Evolutionary conservation across 2,113 vertebrate species (phyloP), one percentile per base, ranked within the genome.

Genomic region (Pterocles gutturalis): DNA sequence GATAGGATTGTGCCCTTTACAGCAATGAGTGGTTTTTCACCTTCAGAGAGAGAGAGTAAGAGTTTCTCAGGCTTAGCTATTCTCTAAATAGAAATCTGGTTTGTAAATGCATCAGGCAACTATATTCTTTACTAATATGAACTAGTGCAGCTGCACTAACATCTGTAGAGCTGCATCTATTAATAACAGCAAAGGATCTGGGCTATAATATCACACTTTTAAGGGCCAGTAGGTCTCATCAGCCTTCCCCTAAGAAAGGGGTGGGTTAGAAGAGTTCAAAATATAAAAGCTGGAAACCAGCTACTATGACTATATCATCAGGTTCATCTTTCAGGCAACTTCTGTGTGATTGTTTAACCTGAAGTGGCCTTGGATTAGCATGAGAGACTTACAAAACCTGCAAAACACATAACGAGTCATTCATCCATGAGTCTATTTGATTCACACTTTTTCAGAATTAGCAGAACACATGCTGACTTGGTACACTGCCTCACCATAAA

Each of bases 271-370:
- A 60, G 11, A 54, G 4, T 66, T 48, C 17, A 2, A 83, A 93
- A 86, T 83, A 51, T 26, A 34, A 92, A 88, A 72, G 6, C 34
- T 38, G 21, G 88, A 96, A 77, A 45, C 15, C 36, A 81, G 36
- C 54, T 77, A 72, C 49, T 29, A 26, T 38, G 33, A 64, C 45
- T 78, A 0, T 33, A 77, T 83, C 3, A 34, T 83, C 60, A 77
- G 34, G 36, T 87, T 95, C 80, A 72, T 61, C 61, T 94, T 79
- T 66, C 62, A 90, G 70, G 62, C 31, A 95, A 81, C 10, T 81
- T 73, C 11, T 8, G 4, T 71, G 72, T 75, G 80, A 92, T 78
- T 89, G 61, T 84, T 96, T 96, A 95, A 87, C 65, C 87, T 64
- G 20, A 70, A 84, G 33, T 21, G 43, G 67, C 64, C 76, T 83